Conservation (phyloP, 1,140 invertebrate species). For the Grapholita molesta region DNA sequence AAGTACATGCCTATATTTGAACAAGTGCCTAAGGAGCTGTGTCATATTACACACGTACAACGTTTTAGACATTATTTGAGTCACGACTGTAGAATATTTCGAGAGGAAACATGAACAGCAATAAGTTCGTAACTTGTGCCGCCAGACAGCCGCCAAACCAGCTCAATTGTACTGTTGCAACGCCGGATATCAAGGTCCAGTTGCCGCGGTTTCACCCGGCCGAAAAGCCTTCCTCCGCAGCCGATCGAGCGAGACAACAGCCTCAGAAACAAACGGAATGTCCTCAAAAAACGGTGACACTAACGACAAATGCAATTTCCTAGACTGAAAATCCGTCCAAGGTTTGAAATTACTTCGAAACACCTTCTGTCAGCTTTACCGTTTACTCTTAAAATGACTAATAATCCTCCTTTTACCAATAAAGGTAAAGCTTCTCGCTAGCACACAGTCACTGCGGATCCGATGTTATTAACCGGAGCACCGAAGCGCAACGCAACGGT, state of each 20-base stretch:
- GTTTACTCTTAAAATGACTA: slow-evolving; percentile 22
- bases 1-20: too few relatives aligned
- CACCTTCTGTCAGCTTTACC: background rate
- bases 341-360: background rate
- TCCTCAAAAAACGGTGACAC: background rate
- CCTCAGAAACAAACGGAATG: slow-evolving; percentile 21
- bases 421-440: slow-evolving; percentile 71
- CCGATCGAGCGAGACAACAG: slow-evolving; percentile 50
- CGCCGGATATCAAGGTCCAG: slow-evolving; percentile 71
- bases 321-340: background rate
- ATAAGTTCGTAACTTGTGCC: background rate
- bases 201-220: slow-evolving; percentile 62
- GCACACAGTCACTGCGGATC: slow-evolving; percentile 65
- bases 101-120: too few relatives aligned
- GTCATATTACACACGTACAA: too few relatives aligned
- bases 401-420: slow-evolving; percentile 35
- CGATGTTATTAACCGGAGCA: slow-evolving; percentile 66
- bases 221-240: slow-evolving; percentile 42
- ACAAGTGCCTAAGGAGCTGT: too few relatives aligned
- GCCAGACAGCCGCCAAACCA: slow-evolving; percentile 5
- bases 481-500: slow-evolving; percentile 64
- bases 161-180: slow-evolving; percentile 42
- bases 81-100: too few relatives aligned
- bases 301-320: background rate
- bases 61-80: too few relatives aligned